These are phyloP conservation scores for Ooceraea biroi DNA, from an alignment of 1,140 invertebrate species.

Conservation along the genomic window DNA sequence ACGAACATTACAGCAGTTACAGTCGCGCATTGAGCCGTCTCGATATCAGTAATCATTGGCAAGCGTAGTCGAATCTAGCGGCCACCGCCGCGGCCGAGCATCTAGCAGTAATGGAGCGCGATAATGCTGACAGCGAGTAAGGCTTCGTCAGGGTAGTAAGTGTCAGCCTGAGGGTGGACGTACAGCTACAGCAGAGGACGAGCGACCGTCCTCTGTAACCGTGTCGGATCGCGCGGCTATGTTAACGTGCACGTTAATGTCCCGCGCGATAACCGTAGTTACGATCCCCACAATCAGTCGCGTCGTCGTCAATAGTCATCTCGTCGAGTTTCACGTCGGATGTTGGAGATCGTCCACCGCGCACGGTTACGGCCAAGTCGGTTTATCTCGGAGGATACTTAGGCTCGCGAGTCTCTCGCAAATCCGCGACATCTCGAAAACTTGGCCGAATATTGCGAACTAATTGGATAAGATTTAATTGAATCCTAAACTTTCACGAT, in stretches of 20 bases:
- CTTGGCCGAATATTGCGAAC: too few relatives aligned
- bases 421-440: too few relatives aligned
- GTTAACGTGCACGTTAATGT: constrained; percentile 56
- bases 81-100: constrained; percentile 2
- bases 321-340: constrained; percentile 41
- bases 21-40: constrained; percentile 30
- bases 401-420: too few relatives aligned
- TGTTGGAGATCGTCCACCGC: not conserved
- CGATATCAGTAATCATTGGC: constrained; percentile 46
- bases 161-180: constrained; percentile 40
- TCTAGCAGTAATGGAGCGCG: constrained; percentile 40
- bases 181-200: not conserved
- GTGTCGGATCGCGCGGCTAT: constrained; percentile 27
- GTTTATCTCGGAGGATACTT: constrained; percentile 10
- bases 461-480: too few relatives aligned
- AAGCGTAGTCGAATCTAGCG: constrained; percentile 9
- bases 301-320: constrained; percentile 49
- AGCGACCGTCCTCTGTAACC: not conserved
- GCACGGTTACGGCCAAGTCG: not conserved
- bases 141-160: constrained; percentile 47
- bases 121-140: constrained; percentile 59
- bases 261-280: constrained; percentile 39
- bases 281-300: constrained; percentile 42
- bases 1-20: constrained; percentile 55
- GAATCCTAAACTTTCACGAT: too few relatives aligned